phyloP scores from a whole-genome alignment of 1,140 invertebrate genomes.

The Ceratoteleas bidentatus region DNA sequence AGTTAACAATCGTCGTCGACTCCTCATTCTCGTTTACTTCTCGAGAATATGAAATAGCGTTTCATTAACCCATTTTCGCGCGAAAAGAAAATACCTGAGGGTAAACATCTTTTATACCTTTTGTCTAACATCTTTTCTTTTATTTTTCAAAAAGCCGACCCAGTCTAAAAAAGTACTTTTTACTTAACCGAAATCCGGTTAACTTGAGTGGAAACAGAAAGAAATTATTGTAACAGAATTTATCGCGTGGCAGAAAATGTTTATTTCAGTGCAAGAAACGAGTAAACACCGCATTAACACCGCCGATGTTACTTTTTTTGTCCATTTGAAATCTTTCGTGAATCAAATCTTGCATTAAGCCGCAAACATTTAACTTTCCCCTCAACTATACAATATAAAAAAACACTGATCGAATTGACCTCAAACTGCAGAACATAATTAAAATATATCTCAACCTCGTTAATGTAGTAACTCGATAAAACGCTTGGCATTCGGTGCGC shows the following conservation, averaged over 20 bases:
- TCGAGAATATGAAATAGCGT: constrained; percentile 12
- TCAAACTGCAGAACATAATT: too few species aligned
- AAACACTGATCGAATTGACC: too few species aligned
- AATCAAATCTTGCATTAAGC: too few species aligned
- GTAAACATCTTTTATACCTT: constrained; percentile 4
- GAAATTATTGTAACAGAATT: constrained; percentile 3
- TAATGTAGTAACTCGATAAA: too few species aligned
- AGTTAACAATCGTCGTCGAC: neutral
- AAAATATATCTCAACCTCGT: too few species aligned
- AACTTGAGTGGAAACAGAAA: constrained; percentile 4
- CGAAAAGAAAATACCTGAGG: constrained; percentile 25
- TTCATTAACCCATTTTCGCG: constrained; percentile 27
- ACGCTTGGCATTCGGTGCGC: too few species aligned
- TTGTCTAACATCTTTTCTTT: constrained; percentile 5
- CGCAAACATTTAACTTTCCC: too few species aligned
- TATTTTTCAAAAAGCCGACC: constrained; percentile 2
- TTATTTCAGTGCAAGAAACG: neutral
- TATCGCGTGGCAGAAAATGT: neutral
- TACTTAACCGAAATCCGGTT: constrained; percentile 10
- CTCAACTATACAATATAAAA: too few species aligned
- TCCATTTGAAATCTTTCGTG: neutral
- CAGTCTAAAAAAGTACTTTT: neutral
- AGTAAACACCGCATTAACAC: neutral
- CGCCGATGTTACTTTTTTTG: neutral
- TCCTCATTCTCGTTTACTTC: constrained; percentile 9